These are phyloP conservation scores for Labrus mixtus DNA, from an alignment of 2,113 vertebrate species.

Conservation along the genomic window DNA sequence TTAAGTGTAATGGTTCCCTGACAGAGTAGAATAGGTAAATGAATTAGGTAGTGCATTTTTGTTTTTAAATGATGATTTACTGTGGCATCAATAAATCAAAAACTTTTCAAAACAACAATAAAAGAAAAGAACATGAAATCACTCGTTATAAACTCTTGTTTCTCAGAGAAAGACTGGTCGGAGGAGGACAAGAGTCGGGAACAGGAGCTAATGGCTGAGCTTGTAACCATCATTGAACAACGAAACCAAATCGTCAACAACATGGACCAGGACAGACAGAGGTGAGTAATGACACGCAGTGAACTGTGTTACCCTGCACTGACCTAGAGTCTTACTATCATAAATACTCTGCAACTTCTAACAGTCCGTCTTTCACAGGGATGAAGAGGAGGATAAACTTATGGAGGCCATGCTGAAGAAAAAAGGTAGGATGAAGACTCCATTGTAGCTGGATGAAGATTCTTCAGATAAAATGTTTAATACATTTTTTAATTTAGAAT, in stretches of 20 bases:
- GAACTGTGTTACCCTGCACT: neutral
- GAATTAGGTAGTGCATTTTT: no score
- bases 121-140: neutral
- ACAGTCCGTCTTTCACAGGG: constrained; percentile 82
- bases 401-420: constrained; percentile 95
- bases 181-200: constrained; percentile 93
- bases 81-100: neutral
- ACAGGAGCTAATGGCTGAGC: constrained; percentile 93
- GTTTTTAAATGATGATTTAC: neutral
- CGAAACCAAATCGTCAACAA: constrained; percentile 96
- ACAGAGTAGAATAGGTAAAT: neutral
- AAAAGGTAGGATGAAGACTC: constrained; percentile 86
- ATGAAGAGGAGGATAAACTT: constrained; percentile 97
- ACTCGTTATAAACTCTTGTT: neutral
- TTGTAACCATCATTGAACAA: constrained; percentile 96
- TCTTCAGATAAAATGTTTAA: neutral
- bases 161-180: constrained; percentile 95
- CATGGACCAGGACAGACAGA: constrained; percentile 96
- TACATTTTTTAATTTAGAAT: neutral
- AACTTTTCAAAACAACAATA: neutral
- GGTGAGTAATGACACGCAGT: constrained; percentile 78
- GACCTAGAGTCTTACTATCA: neutral
- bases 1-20: neutral
- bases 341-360: constrained; percentile 8
- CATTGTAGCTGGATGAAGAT: neutral